These are phyloP conservation scores for Creontiades dilutus DNA, from an alignment of 2,888 invertebrate species.

Conservation along the genomic window DNA sequence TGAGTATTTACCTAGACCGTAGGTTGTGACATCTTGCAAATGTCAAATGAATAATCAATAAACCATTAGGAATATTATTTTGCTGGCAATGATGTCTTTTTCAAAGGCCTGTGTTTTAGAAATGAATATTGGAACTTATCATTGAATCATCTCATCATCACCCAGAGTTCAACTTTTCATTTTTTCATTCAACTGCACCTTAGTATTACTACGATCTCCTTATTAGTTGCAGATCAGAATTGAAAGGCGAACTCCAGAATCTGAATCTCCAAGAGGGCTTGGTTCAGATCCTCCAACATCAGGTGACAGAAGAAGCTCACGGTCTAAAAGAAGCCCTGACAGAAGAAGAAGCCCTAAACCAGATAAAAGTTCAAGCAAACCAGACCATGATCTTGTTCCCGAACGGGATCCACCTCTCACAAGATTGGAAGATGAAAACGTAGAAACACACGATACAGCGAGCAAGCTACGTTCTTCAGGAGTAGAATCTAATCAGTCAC, in stretches of 20 bases:
- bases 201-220: too few species aligned
- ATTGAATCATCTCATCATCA: too few species aligned
- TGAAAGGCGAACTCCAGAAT: slow-evolving; percentile 17
- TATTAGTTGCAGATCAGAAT: neutral
- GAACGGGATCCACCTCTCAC: slow-evolving; percentile 10
- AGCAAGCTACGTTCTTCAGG: neutral
- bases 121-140: too few species aligned
- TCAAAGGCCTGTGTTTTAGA: too few species aligned
- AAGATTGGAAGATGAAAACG: neutral
- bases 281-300: neutral
- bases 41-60: too few species aligned
- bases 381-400: slow-evolving; percentile 14
- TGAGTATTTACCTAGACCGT: too few species aligned
- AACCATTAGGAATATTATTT: too few species aligned
- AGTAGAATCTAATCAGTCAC: neutral
- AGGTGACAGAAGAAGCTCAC: neutral
- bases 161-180: too few species aligned
- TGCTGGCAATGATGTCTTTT: too few species aligned
- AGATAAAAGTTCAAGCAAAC: neutral
- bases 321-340: slow-evolving; percentile 14
- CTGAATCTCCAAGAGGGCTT: neutral
- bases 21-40: too few species aligned
- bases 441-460: neutral
- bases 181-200: too few species aligned
- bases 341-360: slow-evolving; percentile 13